A percentile compares a stretch with the other conserved stretches of the same genome.
These are phyloP conservation scores for Leucoraja erinaceus DNA, from an alignment of 2,113 vertebrate genomes.

Conservation along the genomic window DNA sequence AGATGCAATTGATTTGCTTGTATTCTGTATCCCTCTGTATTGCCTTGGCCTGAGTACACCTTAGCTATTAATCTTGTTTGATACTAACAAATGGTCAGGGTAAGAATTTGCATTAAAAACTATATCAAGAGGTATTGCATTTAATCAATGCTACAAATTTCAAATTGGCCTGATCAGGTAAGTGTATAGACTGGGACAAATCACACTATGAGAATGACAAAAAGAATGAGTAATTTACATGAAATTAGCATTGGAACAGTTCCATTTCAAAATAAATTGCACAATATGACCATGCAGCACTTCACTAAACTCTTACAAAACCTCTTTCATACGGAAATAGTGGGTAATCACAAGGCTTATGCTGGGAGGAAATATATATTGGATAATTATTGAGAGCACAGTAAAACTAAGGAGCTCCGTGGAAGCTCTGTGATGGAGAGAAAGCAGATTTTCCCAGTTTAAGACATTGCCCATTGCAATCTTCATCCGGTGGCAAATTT, in stretches of 20 bases:
- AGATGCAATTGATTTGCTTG: not conserved
- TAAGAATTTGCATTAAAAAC: not conserved
- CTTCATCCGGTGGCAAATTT: not conserved
- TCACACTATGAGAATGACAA: not conserved
- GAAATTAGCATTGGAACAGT: not conserved
- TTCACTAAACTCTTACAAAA: not conserved
- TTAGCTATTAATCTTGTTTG: not conserved
- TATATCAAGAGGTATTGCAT: not conserved
- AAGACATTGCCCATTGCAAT: not conserved
- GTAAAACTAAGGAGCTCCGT: not conserved
- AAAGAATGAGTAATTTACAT: not conserved
- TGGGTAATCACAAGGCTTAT: not conserved
- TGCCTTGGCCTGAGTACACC: not conserved
- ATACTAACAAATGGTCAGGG: not conserved
- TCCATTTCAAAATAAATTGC: not conserved
- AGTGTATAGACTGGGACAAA: not conserved
- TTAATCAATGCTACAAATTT: not conserved
- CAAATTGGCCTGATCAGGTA: not conserved
- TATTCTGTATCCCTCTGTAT: not conserved
- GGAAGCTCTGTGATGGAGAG: not conserved
- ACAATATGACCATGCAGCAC: not conserved
- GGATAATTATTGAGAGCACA: not conserved
- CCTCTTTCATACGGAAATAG: not conserved
- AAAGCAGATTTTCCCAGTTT: not conserved
- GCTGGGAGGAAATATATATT: not conserved